A percentile compares a stretch with the other conserved stretches of the same genome.
phyloP scores from a whole-genome alignment of 92 coral and sea anemone species.

The Umimayanthus chanpuru region DNA sequence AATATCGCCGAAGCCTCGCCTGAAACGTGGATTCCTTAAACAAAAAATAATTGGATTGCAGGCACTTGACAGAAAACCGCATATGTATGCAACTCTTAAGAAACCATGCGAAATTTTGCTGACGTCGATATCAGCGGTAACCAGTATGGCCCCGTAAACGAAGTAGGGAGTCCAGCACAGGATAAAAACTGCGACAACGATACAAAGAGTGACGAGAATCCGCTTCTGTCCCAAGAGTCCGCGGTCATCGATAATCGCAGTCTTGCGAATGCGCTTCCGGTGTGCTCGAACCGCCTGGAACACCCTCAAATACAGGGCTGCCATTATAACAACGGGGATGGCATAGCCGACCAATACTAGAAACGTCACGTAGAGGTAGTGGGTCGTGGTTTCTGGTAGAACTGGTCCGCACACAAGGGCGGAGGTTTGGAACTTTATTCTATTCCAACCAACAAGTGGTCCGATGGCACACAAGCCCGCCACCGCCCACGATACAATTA shows the following conservation, averaged over 20 bases:
- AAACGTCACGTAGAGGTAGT: slow-evolving; percentile 52
- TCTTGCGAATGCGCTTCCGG: slow-evolving; percentile 66
- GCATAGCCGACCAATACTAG: slow-evolving; percentile 47
- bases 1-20: slow-evolving; percentile 76
- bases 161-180: slow-evolving; percentile 81
- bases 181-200: slow-evolving; percentile 56
- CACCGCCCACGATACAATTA: slow-evolving; percentile 56
- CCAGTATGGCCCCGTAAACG: slow-evolving; percentile 48
- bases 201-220: slow-evolving; percentile 64
- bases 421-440: slow-evolving; percentile 47
- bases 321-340: slow-evolving; percentile 55
- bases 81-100: slow-evolving; percentile 61
- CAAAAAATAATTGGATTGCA: slow-evolving; percentile 68
- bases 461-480: slow-evolving; percentile 65
- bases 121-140: slow-evolving; percentile 31
- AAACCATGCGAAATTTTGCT: slow-evolving; percentile 40
- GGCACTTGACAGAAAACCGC: slow-evolving; percentile 65
- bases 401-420: slow-evolving; percentile 57
- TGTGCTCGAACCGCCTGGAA: slow-evolving; percentile 60
- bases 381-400: slow-evolving; percentile 44
- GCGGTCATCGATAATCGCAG: slow-evolving; percentile 77
- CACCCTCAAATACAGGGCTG: slow-evolving; percentile 55
- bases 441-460: slow-evolving; percentile 79
- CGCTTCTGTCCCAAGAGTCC: slow-evolving; percentile 81
- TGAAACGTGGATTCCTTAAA: slow-evolving; percentile 78